These are phyloP conservation scores for Drosophila longiperda DNA, from an alignment of 2,888 invertebrate species.

Conservation along the genomic window DNA sequence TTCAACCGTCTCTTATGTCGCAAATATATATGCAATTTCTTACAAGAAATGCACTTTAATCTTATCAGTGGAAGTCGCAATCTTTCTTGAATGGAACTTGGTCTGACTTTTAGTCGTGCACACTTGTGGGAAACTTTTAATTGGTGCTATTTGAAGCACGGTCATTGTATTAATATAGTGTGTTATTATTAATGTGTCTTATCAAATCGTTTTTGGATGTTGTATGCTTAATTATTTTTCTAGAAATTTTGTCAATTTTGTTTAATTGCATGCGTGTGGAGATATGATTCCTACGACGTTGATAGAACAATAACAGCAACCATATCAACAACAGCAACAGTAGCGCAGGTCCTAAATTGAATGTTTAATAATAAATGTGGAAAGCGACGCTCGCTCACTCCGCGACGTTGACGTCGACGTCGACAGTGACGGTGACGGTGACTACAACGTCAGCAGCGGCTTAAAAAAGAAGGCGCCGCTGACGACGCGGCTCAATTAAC, in stretches of 20 bases:
- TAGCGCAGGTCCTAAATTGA: conserved; percentile 58
- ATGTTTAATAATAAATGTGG: conserved; percentile 61
- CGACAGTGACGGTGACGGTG: conserved; percentile 2
- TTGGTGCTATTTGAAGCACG: conserved; percentile 20
- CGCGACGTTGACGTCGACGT: conserved; percentile 13
- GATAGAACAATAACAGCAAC: conserved; percentile 16
- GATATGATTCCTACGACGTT: conserved; percentile 53
- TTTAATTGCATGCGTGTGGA: conserved; percentile 66
- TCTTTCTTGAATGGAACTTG: not conserved
- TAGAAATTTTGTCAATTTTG: conserved; percentile 39
- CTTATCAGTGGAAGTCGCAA: conserved; percentile 17
- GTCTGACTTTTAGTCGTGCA: not conserved
- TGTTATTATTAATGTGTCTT: conserved; percentile 14
- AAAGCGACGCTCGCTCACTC: conserved; percentile 13
- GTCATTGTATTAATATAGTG: not conserved
- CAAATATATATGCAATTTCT: conserved; percentile 2
- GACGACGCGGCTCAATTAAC: conserved; percentile 55
- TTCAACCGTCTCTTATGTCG: not conserved
- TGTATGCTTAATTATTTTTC: conserved; percentile 1
- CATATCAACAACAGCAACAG: conserved; percentile 13
- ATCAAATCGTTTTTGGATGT: conserved; percentile 12
- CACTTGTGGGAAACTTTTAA: conserved; percentile 8
- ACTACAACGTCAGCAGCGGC: conserved; percentile 22
- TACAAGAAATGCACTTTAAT: conserved; percentile 8
- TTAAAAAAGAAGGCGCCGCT: conserved; percentile 52